A percentile compares a stretch with the other conserved stretches of the same genome.
Conservation (phyloP, 2,113 vertebrate genomes). For the Chionodraco myersi region DNA sequence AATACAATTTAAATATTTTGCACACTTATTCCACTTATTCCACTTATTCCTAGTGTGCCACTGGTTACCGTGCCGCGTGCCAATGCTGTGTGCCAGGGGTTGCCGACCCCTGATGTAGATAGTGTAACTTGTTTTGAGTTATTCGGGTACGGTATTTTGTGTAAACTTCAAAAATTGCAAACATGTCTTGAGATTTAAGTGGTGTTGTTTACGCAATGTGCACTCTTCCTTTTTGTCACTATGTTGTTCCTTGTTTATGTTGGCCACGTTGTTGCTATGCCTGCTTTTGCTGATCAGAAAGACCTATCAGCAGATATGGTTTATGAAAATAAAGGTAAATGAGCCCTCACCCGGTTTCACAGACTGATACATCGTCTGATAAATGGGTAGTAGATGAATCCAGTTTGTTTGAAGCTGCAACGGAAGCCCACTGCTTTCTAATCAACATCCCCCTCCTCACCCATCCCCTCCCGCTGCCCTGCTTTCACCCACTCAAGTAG, state of each 20-base stretch:
- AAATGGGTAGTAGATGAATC: slow-evolving; percentile 6
- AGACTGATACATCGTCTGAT: background rate
- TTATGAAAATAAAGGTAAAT: slow-evolving; percentile 6
- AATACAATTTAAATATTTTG: no score
- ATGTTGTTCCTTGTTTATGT: background rate
- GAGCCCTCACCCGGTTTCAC: background rate
- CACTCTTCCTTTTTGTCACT: background rate
- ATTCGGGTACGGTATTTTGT: background rate
- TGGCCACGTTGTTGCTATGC: background rate
- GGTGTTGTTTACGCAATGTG: background rate
- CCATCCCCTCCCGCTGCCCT: slow-evolving; percentile 28
- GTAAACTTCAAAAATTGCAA: background rate
- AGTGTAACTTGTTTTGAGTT: background rate
- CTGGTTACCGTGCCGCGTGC: no score
- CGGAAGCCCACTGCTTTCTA: slow-evolving; percentile 17
- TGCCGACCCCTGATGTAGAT: background rate
- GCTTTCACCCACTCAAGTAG: slow-evolving; percentile 50
- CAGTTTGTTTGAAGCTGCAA: slow-evolving; percentile 38
- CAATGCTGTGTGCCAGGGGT: no score
- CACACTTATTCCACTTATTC: no score
- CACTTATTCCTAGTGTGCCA: no score
- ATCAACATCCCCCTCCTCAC: background rate
- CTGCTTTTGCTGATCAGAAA: background rate
- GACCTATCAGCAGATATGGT: background rate
- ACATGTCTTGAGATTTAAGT: background rate